Percentiles rank a stretch among this genome's conserved stretches.
Conservation (phyloP, 1,140 invertebrate species). For the Brachionus angularis region DNA sequence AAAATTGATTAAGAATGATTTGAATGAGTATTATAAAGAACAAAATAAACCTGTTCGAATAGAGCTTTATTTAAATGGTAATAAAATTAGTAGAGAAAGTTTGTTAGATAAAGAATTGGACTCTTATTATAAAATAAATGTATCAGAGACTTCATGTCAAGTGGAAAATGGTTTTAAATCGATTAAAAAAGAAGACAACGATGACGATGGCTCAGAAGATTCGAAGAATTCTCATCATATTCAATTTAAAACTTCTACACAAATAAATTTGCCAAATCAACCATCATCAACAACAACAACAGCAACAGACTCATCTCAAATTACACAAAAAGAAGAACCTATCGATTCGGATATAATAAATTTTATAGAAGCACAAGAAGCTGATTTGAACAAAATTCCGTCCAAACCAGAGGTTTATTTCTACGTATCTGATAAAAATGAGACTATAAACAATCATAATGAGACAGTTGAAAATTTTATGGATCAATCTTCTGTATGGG, state of each 20-base stretch:
- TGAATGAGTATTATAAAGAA: neutral
- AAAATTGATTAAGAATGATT: neutral
- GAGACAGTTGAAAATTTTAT: neutral
- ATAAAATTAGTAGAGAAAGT: neutral
- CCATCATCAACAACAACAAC: neutral
- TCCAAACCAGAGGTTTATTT: no score
- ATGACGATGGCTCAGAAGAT: neutral
- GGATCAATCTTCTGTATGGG: neutral
- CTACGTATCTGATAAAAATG: no score
- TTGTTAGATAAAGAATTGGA: neutral
- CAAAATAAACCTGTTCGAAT: neutral
- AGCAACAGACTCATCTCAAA: neutral
- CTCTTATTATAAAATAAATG: constrained; percentile 1
- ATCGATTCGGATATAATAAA: no score
- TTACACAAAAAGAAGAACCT: neutral
- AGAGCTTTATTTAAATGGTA: neutral
- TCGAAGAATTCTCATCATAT: neutral
- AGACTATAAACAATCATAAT: neutral
- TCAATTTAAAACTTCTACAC: constrained; percentile 6
- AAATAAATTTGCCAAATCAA: neutral
- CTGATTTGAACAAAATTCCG: no score
- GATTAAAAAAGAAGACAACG: neutral
- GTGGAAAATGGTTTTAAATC: neutral
- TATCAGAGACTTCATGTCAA: no score
- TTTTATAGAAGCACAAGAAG: no score